These are phyloP conservation scores for Taphrorychus bicolor DNA, from an alignment of 2,888 invertebrate genomes.

Conservation along the genomic window DNA sequence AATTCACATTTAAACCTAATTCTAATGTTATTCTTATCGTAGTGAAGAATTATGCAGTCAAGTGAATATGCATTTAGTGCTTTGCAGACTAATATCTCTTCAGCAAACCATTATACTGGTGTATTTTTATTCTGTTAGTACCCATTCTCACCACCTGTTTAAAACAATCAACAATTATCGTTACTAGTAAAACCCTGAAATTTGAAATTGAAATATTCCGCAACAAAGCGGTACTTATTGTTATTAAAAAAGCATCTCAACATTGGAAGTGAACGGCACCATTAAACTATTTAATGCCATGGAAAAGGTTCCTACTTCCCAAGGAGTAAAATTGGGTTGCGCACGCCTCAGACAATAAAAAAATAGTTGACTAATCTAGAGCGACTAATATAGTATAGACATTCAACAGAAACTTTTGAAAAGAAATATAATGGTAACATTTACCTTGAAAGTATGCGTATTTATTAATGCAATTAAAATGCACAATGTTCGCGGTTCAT, in stretches of 20 bases:
- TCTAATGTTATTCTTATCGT: no score
- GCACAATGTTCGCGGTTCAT: no score
- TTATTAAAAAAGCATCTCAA: not conserved
- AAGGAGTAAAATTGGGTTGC: slow-evolving; percentile 5
- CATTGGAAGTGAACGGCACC: slow-evolving; percentile 20
- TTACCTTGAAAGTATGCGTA: slow-evolving; percentile 5
- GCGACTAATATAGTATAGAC: slow-evolving; percentile 15
- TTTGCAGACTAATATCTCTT: no score
- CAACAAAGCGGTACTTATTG: not conserved
- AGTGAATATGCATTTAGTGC: no score
- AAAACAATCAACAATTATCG: no score
- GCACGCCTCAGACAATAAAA: not conserved
- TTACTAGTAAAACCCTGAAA: no score
- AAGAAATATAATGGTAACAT: not conserved
- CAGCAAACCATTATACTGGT: no score
- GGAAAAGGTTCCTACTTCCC: slow-evolving; percentile 19
- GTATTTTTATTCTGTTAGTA: no score
- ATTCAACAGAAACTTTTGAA: slow-evolving; percentile 12
- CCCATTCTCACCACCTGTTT: no score
- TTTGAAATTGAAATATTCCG: not conserved
- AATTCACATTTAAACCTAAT: no score
- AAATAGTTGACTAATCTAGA: slow-evolving; percentile 28
- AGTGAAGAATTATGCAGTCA: no score
- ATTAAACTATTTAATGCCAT: not conserved
- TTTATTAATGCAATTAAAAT: not conserved